Evolutionary conservation across 1,140 invertebrate genomes (phyloP), one percentile per base, ranked within the genome.

Genomic region (Drosophila sp.): DNA sequence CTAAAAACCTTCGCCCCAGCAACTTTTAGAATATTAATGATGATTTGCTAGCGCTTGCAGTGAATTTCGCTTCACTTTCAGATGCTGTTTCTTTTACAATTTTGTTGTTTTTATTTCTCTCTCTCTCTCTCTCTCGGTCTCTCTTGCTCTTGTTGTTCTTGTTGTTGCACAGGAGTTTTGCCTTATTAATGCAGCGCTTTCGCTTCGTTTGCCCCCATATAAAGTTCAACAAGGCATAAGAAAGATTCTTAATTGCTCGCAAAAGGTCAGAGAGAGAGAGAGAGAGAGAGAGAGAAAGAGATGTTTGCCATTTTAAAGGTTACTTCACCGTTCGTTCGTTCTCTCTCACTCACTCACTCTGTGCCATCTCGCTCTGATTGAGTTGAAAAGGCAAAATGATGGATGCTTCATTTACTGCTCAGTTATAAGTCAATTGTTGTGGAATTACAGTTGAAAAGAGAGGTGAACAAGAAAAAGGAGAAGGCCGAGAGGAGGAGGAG

Each of bases 21-120:
- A 87, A 83, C 83, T 87, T 87, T 83, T 87, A 72, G 83, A 87
- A 87, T 87, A 87, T 87, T 87, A 87, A 87, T 87, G 83, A 87
- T 83, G 83, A 83, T 86, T 79, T 79, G 63, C 74, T 64, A 62
- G 50, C 63, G 72, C 73, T 76, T 69, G 72, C 44, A 50, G 60
- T 35, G 23, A 69, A 58, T 76, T 76, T 38, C 68, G 70, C 61
- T 60, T 60, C 17, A 56, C 23, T 38, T 74, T 73, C 56, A 44
- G 8, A 38, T 60, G 47, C 47, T 25, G 38, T 41, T 76, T 38
- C 61, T 60, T 78, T 50, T 27, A 27, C 44, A 65, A 23, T 56
- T 35, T 54, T 56, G 30, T 29, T 50, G 17, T 50, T 50, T 54
- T 3, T 64, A 3, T 50, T 23, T 0, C 2, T 44, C 4, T 44